Base-by-base conservation (phyloP, 2,888 invertebrate genomes). In the Eumacrocentrus americanus region DNA sequence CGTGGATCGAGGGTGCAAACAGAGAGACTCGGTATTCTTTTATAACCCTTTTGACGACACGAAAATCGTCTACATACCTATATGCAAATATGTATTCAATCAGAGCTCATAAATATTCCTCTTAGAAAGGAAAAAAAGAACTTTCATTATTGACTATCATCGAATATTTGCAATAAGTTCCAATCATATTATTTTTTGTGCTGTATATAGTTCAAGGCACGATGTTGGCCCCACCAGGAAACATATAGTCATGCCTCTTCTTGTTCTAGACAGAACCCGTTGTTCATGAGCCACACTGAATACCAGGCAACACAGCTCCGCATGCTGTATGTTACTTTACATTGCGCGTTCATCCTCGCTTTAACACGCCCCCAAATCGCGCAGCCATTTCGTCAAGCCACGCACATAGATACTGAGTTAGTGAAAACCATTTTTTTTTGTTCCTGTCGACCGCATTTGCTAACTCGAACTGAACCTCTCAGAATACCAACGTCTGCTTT, bases 261-360 rank as follows among this genome's bases (percentile, higher is more conserved):
- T 40, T 40, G 14, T 37, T 23, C 38, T 52, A 22, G n/a, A 14
- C 38, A 35, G 38, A 37, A 29, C 29, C n/a, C 29, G 29, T 29
- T 29, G 29, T 52, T 37, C 25, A 52, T 20, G 38, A 40, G 40
- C 22, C 25, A 9, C 29, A 52, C 38, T 40, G 40, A 52, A 56
- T 56, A 47, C 56, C 56, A 37, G 47, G 34, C 47, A 46, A 37
- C 47, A 56, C 46, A 34, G 38, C 25, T 38, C 14, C 29, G 37
- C 37, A 58, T 52, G 46, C 42, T 52, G 20, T 37, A 52, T 37
- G 52, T 52, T 40, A 58, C 47, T 16, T 46, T 58, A 58, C 44
- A 25, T 37, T 52, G n/a, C n/a, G 47, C 29, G 42, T 42, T 51
- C 40, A 42, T 42, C 38, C 37, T 58, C 52, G 25, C 52, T 37